Base-by-base conservation (phyloP, 2,113 vertebrate genomes). In the Leucosticte australis region DNA sequence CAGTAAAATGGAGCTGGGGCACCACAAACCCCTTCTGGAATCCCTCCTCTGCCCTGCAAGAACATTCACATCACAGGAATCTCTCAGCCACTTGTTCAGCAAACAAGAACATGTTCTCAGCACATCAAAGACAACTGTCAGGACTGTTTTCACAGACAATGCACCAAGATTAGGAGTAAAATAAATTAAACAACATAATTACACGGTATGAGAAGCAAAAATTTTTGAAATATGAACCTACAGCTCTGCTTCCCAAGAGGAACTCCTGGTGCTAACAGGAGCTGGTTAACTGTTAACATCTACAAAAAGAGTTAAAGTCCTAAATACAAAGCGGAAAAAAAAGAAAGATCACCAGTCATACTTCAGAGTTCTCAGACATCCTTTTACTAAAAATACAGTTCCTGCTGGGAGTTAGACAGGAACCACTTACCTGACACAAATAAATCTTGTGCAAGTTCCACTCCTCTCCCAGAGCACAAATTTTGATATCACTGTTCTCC, bases 371-470 rank as follows among this genome's bases (percentile, higher is more conserved):
- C 42, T 28, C 44, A 47, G n/a, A 19, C 17, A 35, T 10, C 50
- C 3, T 14, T 60, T 41, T 21, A 31, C 6, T 31, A 70, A 63
- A 67, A 81, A 15, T 3, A n/a, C 2, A 31, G n/a, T 5, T 70
- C 6, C 46, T 23, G 2, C 2, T 14, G n/a, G 0, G 1, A 57
- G 33, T 3, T 17, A 35, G 26, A 52, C 57, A 57, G 86, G 44
- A 46, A 21, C 3, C 19, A 67, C 97, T 96, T 97, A 99, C 99
- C 99, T 99, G 99, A 77, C 99, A 99, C 87, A 99, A 97, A 92
- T 99, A 99, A 17, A 99, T 98, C 97, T 99, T 99, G 94, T 99
- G 99, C 90, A 99, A 98, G 93, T 98, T 99, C 99, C 99, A 99
- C 70, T 99, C 98, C 96, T 99, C 98, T 82, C 99, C 99, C 94